phyloP scores from a whole-genome alignment of 1,140 invertebrate genomes.

The Diplogasteroides magnus region DNA sequence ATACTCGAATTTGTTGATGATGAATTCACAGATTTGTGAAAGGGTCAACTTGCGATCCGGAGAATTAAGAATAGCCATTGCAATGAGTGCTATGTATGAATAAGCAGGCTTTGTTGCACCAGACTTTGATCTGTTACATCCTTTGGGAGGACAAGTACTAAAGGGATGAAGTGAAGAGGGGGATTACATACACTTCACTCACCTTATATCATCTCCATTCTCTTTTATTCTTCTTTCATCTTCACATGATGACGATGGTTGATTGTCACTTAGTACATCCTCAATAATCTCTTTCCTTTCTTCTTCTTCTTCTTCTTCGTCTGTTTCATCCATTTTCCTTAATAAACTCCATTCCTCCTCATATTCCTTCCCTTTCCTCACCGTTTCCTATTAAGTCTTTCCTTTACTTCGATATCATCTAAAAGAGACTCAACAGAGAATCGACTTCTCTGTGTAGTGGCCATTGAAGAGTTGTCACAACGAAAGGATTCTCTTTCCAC shows the following conservation, averaged over 20 bases:
- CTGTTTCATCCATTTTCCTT: neutral
- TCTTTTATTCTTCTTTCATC: too few relatives aligned
- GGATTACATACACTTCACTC: too few relatives aligned
- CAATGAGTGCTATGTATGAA: slow-evolving; percentile 94
- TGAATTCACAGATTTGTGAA: slow-evolving; percentile 96
- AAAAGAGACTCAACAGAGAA: neutral
- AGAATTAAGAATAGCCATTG: slow-evolving; percentile 95
- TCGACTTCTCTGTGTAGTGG: neutral
- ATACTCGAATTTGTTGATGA: slow-evolving; percentile 93
- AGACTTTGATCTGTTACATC: slow-evolving; percentile 41
- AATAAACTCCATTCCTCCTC: neutral
- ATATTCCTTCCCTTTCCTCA: too few relatives aligned
- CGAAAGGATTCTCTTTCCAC: neutral
- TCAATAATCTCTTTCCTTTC: neutral
- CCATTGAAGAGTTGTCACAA: neutral
- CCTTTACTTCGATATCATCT: neutral
- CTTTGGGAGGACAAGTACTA: neutral
- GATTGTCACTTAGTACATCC: neutral
- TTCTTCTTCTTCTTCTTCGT: neutral
- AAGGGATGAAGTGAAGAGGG: neutral
- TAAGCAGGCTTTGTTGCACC: slow-evolving; percentile 77
- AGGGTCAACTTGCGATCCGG: slow-evolving; percentile 90
- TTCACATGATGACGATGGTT: neutral
- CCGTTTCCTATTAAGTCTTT: too few relatives aligned
- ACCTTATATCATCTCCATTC: too few relatives aligned